These are phyloP conservation scores for Antrozous pallidus DNA, from an alignment of 2,797 vertebrate species.

Conservation along the genomic window DNA sequence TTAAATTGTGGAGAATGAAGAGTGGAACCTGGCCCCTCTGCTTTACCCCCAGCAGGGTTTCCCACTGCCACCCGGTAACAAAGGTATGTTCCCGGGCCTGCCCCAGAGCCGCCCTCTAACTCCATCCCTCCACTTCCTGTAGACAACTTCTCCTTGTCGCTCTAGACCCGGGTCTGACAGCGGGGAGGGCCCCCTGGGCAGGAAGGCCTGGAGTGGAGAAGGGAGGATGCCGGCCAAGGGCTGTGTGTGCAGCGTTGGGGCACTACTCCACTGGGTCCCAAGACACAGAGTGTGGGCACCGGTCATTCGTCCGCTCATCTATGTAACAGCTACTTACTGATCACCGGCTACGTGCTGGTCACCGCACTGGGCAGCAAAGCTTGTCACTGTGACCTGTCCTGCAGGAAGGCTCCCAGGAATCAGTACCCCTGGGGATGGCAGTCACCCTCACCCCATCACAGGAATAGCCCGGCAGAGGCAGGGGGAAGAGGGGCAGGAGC, in stretches of 20 bases:
- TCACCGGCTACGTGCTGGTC: accelerated
- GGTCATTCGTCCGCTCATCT: not conserved
- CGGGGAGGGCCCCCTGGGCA: no score
- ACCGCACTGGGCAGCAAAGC: not conserved
- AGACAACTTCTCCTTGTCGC: not conserved
- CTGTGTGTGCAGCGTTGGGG: not conserved
- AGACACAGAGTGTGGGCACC: not conserved
- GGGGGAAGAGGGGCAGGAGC: not conserved
- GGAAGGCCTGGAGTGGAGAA: not conserved
- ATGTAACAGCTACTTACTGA: not conserved
- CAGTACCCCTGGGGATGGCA: not conserved
- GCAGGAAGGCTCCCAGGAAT: not conserved
- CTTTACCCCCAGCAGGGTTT: not conserved
- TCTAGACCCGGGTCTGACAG: not conserved
- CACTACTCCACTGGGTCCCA: not conserved
- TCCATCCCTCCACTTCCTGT: not conserved
- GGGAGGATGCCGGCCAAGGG: no score
- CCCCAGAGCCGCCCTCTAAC: not conserved
- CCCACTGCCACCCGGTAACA: not conserved
- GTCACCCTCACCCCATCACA: not conserved
- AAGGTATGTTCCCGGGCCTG: not conserved
- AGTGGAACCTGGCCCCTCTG: not conserved
- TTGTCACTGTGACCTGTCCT: not conserved
- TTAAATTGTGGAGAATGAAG: not conserved
- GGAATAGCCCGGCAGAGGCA: not conserved